These are phyloP conservation scores for Aleiodes sp. DNA, from an alignment of 1,140 invertebrate genomes.

Conservation along the genomic window DNA sequence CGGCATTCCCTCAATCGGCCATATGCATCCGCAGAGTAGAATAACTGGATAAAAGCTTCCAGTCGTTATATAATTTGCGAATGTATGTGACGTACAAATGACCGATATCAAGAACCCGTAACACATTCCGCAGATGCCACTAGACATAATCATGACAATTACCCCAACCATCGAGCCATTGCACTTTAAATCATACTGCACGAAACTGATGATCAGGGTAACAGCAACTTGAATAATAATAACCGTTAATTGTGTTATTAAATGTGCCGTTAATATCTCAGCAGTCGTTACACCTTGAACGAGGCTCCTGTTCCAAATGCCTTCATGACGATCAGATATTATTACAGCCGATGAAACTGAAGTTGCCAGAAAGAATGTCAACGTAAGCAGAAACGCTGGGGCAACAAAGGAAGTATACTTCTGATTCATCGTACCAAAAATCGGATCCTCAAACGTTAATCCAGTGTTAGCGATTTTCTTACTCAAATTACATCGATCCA, in stretches of 20 bases:
- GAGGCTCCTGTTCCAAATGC: constrained; percentile 78
- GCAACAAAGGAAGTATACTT: constrained; percentile 57
- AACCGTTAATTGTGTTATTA: constrained; percentile 78
- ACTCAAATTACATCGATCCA: constrained; percentile 70
- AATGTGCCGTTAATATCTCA: constrained; percentile 79
- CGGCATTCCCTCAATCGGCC: constrained; percentile 87
- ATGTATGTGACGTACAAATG: constrained; percentile 77
- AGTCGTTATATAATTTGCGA: constrained; percentile 84
- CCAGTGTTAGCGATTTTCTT: constrained; percentile 69
- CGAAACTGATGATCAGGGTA: constrained; percentile 70
- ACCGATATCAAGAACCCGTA: constrained; percentile 85
- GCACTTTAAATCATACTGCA: constrained; percentile 70
- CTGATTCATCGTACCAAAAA: constrained; percentile 75
- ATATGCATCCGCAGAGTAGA: constrained; percentile 84
- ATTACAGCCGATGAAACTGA: constrained; percentile 82
- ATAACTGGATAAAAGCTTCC: constrained; percentile 90
- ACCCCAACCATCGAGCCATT: constrained; percentile 70
- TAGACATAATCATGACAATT: constrained; percentile 68
- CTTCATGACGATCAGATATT: constrained; percentile 83
- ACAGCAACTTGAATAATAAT: constrained; percentile 75
- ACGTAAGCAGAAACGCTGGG: constrained; percentile 13
- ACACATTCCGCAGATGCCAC: constrained; percentile 75
- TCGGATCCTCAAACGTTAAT: constrained; percentile 72
- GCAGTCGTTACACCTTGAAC: constrained; percentile 76
- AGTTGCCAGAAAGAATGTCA: constrained; percentile 73